These are phyloP conservation scores for Kryptopterus vitreolus DNA, from an alignment of 2,797 vertebrate genomes.

Conservation along the genomic window DNA sequence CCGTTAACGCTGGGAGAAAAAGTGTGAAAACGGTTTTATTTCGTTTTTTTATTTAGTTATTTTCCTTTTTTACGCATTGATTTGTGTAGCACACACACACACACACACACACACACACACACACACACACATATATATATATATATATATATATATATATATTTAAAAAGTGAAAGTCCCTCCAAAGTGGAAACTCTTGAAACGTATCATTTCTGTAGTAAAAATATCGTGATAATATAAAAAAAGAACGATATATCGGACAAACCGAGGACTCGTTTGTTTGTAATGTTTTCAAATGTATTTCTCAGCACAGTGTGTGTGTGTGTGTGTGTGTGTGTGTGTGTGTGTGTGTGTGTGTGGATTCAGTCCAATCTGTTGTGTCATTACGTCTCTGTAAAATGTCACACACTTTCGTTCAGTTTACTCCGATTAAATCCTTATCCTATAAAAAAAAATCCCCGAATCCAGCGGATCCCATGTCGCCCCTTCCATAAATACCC, in stretches of 20 bases:
- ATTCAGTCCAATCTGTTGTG: background rate
- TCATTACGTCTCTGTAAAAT: conserved; percentile 35
- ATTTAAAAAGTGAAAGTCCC: too few relatives aligned
- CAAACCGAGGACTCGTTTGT: background rate
- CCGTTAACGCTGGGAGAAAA: background rate
- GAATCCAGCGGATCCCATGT: conserved; percentile 55
- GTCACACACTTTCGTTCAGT: conserved; percentile 54
- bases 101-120: too few relatives aligned
- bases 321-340: conserved; percentile 15
- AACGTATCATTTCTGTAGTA: background rate
- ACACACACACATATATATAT: too few relatives aligned
- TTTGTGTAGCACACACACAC: too few relatives aligned
- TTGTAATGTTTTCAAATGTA: background rate
- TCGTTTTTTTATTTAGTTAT: too few relatives aligned
- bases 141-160: too few relatives aligned
- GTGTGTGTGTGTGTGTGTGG: conserved; percentile 1
- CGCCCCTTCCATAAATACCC: conserved; percentile 68
- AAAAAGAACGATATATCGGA: too few relatives aligned
- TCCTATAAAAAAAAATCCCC: conserved; percentile 59
- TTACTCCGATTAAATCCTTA: conserved; percentile 48
- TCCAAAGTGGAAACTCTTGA: too few relatives aligned
- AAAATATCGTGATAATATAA: background rate
- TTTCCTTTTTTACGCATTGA: too few relatives aligned
- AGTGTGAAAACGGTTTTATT: background rate
- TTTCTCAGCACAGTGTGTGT: background rate